These are phyloP conservation scores for Camelus bactrianus DNA, from an alignment of 2,113 vertebrate genomes.

Conservation along the genomic window DNA sequence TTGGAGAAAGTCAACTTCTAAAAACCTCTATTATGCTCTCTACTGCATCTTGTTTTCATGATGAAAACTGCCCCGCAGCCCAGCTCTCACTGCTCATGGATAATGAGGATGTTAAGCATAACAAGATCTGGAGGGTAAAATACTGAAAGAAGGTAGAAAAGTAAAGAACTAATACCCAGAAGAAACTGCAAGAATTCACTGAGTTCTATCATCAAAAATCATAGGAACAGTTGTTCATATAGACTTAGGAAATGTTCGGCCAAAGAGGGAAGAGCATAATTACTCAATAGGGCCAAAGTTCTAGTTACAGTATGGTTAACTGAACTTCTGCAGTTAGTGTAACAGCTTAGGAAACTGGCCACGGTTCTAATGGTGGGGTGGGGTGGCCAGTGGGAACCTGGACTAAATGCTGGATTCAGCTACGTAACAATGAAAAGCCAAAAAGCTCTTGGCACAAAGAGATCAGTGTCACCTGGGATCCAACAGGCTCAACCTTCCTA, in stretches of 20 bases:
- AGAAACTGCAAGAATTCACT: background rate
- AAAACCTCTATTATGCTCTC: background rate
- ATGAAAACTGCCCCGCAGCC: background rate
- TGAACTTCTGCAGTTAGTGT: background rate
- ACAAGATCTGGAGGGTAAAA: background rate
- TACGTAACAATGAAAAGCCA: conserved; percentile 12
- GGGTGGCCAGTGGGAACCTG: background rate
- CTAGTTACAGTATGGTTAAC: background rate
- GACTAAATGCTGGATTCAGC: background rate
- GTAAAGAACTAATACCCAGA: background rate
- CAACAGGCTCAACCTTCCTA: conserved; percentile 16
- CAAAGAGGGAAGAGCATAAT: background rate
- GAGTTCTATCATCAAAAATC: conserved; percentile 2
- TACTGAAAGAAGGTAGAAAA: conserved; percentile 28
- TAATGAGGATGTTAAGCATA: background rate
- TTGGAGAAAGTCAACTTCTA: background rate
- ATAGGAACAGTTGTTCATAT: background rate
- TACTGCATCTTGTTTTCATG: background rate
- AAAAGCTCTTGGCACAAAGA: conserved; percentile 26
- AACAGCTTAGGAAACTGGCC: background rate
- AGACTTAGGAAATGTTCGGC: background rate
- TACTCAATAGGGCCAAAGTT: background rate
- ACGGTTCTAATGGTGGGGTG: background rate
- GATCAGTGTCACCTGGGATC: background rate
- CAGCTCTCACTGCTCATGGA: background rate